A percentile compares a stretch with the other conserved stretches of the same genome.
Evolutionary conservation across 2,113 vertebrate genomes (phyloP).

Genomic region (Ailurus styani): DNA sequence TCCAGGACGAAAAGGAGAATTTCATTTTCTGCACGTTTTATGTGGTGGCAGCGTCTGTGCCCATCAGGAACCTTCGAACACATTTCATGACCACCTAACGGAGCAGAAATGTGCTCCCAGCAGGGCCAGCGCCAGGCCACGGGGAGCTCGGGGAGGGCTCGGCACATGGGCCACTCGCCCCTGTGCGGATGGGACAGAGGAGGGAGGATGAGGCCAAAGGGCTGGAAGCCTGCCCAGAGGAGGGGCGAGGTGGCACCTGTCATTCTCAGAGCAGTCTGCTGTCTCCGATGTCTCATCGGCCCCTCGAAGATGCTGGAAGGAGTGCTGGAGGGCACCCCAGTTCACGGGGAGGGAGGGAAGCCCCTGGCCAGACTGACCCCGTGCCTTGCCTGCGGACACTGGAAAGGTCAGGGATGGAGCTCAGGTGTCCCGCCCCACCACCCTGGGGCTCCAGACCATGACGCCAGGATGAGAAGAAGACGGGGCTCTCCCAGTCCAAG

Average conservation of each 20-base stretch:
- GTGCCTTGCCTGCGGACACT: not conserved
- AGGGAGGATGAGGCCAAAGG: not conserved
- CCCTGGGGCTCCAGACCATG: not conserved
- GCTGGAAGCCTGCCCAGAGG: not conserved
- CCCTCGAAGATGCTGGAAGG: not conserved
- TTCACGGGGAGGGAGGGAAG: not conserved
- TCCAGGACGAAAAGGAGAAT: conserved; percentile 65
- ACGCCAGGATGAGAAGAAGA: not conserved
- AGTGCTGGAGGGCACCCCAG: not conserved
- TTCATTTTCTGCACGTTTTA: conserved; percentile 78
- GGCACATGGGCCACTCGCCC: not conserved
- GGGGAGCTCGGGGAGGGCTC: not conserved
- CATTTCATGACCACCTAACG: conserved; percentile 77
- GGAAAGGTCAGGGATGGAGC: fast-evolving
- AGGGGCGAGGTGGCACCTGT: fast-evolving
- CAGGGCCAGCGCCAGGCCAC: not conserved
- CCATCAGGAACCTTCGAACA: conserved; percentile 66
- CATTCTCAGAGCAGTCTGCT: not conserved
- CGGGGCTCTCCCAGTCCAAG: not conserved
- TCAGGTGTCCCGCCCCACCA: not conserved
- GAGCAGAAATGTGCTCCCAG: conserved; percentile 70
- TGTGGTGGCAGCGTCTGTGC: conserved; percentile 65
- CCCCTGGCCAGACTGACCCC: not conserved
- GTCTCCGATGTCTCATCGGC: not conserved
- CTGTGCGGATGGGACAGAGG: fast-evolving